Evolutionary conservation across 2,113 vertebrate genomes (phyloP), one percentile per base, ranked within the genome.

Genomic region (Rhipidura dahli): DNA sequence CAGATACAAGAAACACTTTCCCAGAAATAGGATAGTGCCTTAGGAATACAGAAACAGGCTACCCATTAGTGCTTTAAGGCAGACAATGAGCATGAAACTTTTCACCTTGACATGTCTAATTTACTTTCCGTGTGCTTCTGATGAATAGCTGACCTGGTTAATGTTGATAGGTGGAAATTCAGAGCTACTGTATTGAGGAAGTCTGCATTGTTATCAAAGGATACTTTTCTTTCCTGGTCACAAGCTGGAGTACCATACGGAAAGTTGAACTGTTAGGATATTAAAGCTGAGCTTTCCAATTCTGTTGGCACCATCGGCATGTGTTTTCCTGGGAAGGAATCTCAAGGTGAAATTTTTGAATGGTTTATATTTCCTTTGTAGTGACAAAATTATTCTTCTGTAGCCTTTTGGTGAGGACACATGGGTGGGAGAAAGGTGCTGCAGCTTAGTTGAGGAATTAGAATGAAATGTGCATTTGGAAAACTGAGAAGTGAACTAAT

Each of bases 271-370:
- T 69, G 63, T 20, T 64, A 70, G 44, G 24, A 51, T 60, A 68
- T 65, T 77, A 77, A 70, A 47, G 59, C 22, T 57, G 40, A 81
- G 45, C n/a, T 69, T 83, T 91, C 54, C 18, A 27, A 8, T 69
- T 65, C 53, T 63, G 0, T 63, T 73, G 70, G 16, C 42, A 60
- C 19, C n/a, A 60, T 15, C 0, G 0, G 4, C 19, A 9, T 76
- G n/a, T 60, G 56, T 51, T 84, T 94, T 86, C 63, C 57, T 80
- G 71, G 35, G 63, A 71, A 69, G 33, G 21, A 80, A 37, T 83
- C 27, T 92, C 44, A 76, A 50, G 53, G 57, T 92, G 63, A 92
- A 79, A n/a, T 60, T 49, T 92, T 80, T 68, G 37, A 64, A 68
- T 80, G n/a, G 42, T 88, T 94, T 77, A 4, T 33, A 15, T 76